A percentile compares a stretch with the other conserved stretches of the same genome.
Conservation (phyloP, 1,140 invertebrate species). For the Mya arenaria region DNA sequence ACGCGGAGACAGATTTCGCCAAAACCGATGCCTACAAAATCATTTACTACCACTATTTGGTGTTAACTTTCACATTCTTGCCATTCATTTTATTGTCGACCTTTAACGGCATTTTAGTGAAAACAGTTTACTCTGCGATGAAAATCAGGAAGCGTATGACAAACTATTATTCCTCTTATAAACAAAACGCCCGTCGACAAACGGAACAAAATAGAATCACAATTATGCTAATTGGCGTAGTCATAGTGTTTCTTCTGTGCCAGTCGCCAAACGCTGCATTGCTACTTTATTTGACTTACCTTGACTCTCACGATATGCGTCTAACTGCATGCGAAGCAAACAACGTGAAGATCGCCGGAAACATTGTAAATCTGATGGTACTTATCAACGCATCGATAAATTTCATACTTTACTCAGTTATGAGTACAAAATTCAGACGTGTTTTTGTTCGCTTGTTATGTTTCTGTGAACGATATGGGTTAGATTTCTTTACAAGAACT, state of each 20-base stretch:
- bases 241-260: slow-evolving; percentile 88
- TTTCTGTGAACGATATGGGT: background rate
- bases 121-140: slow-evolving; percentile 85
- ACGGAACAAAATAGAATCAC: slow-evolving; percentile 84
- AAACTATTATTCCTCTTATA: slow-evolving; percentile 66
- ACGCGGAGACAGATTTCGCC: slow-evolving; percentile 59
- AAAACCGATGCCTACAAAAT: slow-evolving; percentile 83
- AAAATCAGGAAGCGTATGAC: slow-evolving; percentile 83
- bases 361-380: slow-evolving; percentile 88
- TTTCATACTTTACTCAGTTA: slow-evolving; percentile 89
- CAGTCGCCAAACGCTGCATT: slow-evolving; percentile 85
- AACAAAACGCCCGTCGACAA: background rate
- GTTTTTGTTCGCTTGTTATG: slow-evolving; percentile 86
- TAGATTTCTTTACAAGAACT: background rate
- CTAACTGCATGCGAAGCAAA: slow-evolving; percentile 29
- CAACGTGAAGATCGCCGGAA: slow-evolving; percentile 83
- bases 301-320: background rate
- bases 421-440: slow-evolving; percentile 89
- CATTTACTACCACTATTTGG: slow-evolving; percentile 86
- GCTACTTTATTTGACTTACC: slow-evolving; percentile 54
- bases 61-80: slow-evolving; percentile 85
- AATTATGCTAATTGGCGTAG: slow-evolving; percentile 88
- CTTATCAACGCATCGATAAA: slow-evolving; percentile 87
- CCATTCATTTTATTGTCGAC: slow-evolving; percentile 86
- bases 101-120: slow-evolving; percentile 88